Conservation (phyloP, 2,113 vertebrate genomes). For the Eurypyga helias region DNA sequence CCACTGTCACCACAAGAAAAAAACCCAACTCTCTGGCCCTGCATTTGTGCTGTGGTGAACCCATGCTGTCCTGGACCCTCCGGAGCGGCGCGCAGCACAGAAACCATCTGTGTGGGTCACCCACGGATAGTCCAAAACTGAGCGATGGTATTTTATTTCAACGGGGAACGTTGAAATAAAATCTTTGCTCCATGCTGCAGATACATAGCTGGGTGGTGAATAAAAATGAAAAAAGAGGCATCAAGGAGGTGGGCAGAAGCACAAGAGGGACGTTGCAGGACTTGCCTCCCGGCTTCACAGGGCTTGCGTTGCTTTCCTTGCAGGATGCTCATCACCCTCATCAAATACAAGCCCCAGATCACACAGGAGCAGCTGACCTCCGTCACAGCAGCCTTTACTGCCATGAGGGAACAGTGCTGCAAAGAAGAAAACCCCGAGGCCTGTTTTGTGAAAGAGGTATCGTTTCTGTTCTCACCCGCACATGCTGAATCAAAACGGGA, state of each 20-base stretch:
- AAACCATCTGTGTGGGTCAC: rapidly evolving
- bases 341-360: conserved; percentile 17
- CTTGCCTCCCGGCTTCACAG: background rate
- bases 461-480: rapidly evolving
- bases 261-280: background rate
- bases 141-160: rapidly evolving
- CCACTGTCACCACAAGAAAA: background rate
- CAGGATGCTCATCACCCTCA: conserved; percentile 52
- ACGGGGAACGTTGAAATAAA: too few species aligned
- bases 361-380: background rate
- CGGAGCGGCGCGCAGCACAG: rapidly evolving
- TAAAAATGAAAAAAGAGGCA: too few species aligned
- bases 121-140: background rate
- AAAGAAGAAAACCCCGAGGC: background rate
- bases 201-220: rapidly evolving
- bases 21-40: background rate
- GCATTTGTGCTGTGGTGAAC: background rate
- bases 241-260: background rate
- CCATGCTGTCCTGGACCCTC: rapidly evolving
- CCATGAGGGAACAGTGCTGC: conserved; percentile 48
- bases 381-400: background rate
- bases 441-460: conserved; percentile 65
- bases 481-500: rapidly evolving
- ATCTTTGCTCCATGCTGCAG: background rate
- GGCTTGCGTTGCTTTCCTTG: background rate